Conservation (phyloP, 2,113 vertebrate species). For the Bubo blakistoni region DNA sequence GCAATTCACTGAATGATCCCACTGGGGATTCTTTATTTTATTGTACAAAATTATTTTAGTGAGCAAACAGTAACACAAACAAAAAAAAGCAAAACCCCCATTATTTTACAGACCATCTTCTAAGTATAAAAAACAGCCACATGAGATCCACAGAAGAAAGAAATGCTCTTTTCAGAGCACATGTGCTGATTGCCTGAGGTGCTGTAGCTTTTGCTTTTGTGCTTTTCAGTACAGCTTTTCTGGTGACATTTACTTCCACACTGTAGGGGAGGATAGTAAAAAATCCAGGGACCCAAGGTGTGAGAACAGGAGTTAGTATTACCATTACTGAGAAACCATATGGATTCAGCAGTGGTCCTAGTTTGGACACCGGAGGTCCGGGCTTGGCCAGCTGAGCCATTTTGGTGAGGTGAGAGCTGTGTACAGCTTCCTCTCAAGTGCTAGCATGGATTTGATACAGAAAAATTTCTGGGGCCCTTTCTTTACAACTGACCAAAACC, state of each 20-base stretch:
- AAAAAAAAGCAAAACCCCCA: not conserved
- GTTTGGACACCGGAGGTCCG: accelerated
- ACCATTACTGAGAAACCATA: not conserved
- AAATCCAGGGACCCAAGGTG: not conserved
- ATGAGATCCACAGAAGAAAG: not conserved
- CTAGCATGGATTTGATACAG: not conserved
- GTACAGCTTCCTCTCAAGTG: not conserved
- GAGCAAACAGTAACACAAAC: not conserved
- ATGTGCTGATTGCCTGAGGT: not conserved
- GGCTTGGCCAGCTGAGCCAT: not conserved
- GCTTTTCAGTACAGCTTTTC: not conserved
- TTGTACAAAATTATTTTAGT: not conserved
- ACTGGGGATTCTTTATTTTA: not conserved
- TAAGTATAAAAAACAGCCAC: not conserved
- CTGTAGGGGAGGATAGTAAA: not conserved
- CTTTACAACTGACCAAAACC: not conserved
- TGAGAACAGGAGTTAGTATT: not conserved
- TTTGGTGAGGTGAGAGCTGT: not conserved
- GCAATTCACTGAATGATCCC: not conserved
- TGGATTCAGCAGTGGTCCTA: not conserved
- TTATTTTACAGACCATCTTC: not conserved
- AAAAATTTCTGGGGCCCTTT: not conserved
- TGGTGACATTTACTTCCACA: not conserved
- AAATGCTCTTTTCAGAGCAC: not conserved
- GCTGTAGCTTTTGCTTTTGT: not conserved